Conservation (phyloP, 2,888 invertebrate genomes). For the Lysandra coridon region DNA sequence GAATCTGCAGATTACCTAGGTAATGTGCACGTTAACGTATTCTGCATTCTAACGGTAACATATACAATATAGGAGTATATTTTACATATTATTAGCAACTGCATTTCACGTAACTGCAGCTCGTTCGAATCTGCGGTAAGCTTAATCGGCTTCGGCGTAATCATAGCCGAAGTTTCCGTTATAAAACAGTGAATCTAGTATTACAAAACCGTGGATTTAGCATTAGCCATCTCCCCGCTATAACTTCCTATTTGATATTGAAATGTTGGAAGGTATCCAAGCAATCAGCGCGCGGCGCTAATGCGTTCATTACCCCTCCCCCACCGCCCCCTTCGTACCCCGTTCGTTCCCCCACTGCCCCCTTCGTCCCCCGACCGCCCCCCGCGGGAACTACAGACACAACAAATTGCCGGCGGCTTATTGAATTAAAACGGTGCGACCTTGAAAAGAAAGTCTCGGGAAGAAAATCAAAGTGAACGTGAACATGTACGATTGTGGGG, state of each 20-base stretch:
- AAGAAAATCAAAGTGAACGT: background rate
- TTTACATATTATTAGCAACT: too few species aligned
- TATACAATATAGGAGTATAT: too few species aligned
- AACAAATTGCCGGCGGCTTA: constrained; percentile 11
- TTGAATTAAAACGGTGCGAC: constrained; percentile 3
- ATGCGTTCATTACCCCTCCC: constrained; percentile 16
- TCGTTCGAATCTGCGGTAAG: too few species aligned
- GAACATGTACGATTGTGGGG: too few species aligned
- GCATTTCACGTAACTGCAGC: too few species aligned
- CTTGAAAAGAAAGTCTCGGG: constrained; percentile 17
- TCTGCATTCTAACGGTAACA: too few species aligned
- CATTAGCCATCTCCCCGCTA: background rate
- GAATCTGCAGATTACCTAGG: too few species aligned
- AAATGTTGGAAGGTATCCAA: constrained; percentile 36
- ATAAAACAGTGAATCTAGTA: background rate
- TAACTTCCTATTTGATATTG: constrained; percentile 33
- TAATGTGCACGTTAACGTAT: too few species aligned
- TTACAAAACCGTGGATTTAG: background rate
- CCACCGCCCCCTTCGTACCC: background rate
- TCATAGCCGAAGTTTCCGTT: too few species aligned
- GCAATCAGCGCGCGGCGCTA: constrained; percentile 24
- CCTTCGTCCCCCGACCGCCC: background rate
- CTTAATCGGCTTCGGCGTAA: too few species aligned
- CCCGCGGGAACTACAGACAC: background rate
- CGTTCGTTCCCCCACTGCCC: background rate